A percentile compares a stretch with the other conserved stretches of the same genome.
phyloP scores from a whole-genome alignment of 2,113 vertebrate genomes.

The Upupa epops region DNA sequence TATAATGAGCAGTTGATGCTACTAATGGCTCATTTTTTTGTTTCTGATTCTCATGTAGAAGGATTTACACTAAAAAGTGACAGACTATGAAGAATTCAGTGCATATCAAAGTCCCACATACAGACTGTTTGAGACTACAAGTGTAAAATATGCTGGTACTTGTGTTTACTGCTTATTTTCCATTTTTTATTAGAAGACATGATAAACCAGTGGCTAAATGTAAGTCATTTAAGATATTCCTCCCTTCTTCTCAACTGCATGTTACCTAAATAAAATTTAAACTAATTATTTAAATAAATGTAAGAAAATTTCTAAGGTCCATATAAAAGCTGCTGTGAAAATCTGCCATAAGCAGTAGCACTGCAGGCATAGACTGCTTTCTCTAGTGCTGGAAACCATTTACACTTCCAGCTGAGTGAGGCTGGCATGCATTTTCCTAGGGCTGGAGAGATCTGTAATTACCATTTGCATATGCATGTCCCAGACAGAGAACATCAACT shows the following conservation, averaged over 20 bases:
- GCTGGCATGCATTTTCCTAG: background rate
- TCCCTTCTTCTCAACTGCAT: background rate
- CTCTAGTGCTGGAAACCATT: background rate
- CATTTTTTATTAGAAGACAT: background rate
- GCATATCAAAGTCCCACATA: background rate
- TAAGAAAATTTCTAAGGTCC: background rate
- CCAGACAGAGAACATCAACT: background rate
- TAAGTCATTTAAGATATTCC: background rate
- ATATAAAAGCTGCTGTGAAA: background rate
- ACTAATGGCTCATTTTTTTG: background rate
- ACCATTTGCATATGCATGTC: background rate
- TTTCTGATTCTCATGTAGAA: background rate
- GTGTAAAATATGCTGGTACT: background rate
- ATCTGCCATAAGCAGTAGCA: background rate
- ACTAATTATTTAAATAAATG: background rate
- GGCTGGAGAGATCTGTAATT: background rate
- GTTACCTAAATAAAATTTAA: background rate
- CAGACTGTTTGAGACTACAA: background rate
- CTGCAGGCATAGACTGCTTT: background rate
- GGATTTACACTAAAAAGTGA: background rate
- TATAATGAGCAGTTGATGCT: background rate
- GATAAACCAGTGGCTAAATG: background rate
- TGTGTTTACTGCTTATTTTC: background rate
- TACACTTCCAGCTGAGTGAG: background rate
- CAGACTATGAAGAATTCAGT: background rate